Evolutionary conservation across 1,140 invertebrate genomes (phyloP), one percentile per base, ranked within the genome.

Genomic region (Berghia stephanieae): DNA sequence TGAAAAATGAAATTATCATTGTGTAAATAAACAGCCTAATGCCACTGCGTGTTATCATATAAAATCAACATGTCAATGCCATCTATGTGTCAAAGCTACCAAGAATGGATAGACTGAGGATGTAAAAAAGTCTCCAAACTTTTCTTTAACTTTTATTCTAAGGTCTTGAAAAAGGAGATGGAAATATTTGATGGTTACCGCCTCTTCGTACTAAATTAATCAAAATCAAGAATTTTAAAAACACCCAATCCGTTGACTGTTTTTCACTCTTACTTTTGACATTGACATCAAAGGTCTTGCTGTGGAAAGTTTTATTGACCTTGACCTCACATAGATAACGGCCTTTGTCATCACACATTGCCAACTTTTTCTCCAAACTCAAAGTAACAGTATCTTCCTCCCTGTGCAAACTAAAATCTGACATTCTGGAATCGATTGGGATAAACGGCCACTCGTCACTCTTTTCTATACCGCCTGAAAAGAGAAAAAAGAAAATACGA

Each of bases 381-480:
- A 80, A 44, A 3, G 73, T 77, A 8, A 80, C 75, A 0, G 52
- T 66, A 38, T 77, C 75, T 24, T 71, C 75, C 67, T 80, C 78
- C 0, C 79, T 55, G 31, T 80, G 79, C 44, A 80, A 46, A 27
- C 71, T 44, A 57, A 77, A 71, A 46, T 80, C 74, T 24, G 74
- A 77, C 79, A 80, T 80, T 27, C 79, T 55, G 16, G 79, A 80
- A 57, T 80, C 79, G 60, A 80, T 80, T 44, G 79, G 78, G 70
- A 80, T 80, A 63, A 80, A 80, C 16, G 79, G 79, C 57, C 71
- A 77, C 70, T 80, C 79, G 60, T 80, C 79, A 8, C 42, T 42
- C 38, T 77, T 74, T 24, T 80, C 71, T n/a, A 77, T 75, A 8
- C 79, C 79, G 40, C 79, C 79, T 75, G 60, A 4, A 16, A 63